These are phyloP conservation scores for Stomatorhinus walkeri DNA, from an alignment of 2,797 vertebrate species.

Conservation along the genomic window DNA sequence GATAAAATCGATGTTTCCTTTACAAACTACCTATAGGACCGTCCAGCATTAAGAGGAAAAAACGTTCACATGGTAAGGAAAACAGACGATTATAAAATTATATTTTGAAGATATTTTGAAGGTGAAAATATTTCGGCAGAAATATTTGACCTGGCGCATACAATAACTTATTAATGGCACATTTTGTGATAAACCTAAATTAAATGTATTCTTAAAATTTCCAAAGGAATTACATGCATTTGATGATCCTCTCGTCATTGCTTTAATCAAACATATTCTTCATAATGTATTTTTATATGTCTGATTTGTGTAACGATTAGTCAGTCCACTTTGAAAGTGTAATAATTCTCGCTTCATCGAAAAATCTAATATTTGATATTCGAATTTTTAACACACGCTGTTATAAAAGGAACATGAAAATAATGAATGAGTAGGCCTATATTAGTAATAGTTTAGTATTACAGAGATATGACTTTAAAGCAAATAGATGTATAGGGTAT, in stretches of 20 bases:
- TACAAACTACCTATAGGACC: not conserved
- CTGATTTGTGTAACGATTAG: not conserved
- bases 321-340: not conserved
- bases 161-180: not conserved
- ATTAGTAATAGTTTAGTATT: not conserved
- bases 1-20: constrained; percentile 52
- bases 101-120: not conserved
- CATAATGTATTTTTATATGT: not conserved
- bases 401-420: not conserved
- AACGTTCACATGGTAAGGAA: not conserved
- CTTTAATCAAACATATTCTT: not conserved
- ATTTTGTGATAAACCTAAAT: not conserved
- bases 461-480: not conserved
- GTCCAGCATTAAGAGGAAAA: not conserved
- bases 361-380: not conserved
- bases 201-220: not conserved
- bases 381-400: not conserved
- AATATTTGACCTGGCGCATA: not conserved
- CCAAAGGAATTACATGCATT: not conserved
- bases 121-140: not conserved
- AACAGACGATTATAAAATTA: not conserved
- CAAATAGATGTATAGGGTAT: not conserved
- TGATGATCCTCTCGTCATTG: not conserved
- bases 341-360: not conserved
- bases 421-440: not conserved